Conservation (phyloP, 2,113 vertebrate species). For the Pomatostomus ruficeps region DNA sequence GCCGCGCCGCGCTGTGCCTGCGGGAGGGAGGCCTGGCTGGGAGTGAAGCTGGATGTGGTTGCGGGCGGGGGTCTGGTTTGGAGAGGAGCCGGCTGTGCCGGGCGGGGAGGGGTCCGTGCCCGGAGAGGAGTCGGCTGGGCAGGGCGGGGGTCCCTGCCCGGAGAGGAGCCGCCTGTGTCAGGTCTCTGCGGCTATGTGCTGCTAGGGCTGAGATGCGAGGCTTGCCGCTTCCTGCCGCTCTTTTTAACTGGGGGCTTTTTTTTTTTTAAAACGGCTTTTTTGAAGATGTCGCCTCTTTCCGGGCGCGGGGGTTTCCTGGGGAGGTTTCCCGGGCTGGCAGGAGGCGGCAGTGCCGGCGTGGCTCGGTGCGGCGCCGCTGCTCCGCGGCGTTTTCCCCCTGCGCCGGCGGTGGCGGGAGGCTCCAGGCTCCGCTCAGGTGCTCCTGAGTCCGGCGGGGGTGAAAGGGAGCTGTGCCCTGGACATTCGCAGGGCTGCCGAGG, state of each 20-base stretch:
- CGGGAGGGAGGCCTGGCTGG: rapidly evolving
- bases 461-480: background rate
- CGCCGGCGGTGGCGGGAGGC: background rate
- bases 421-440: rapidly evolving
- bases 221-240: too few relatives aligned
- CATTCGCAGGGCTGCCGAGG: rapidly evolving
- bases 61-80: background rate
- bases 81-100: rapidly evolving
- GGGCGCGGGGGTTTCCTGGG: background rate
- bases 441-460: rapidly evolving
- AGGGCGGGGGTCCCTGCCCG: too few relatives aligned
- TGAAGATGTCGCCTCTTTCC: too few relatives aligned
- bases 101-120: rapidly evolving
- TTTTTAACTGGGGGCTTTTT: rapidly evolving
- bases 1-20: background rate
- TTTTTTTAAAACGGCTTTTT: background rate
- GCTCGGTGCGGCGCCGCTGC: background rate
- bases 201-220: rapidly evolving
- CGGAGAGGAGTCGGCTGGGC: background rate
- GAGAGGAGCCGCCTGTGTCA: rapidly evolving
- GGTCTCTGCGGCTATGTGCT: rapidly evolving
- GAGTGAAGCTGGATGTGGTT: too few relatives aligned
- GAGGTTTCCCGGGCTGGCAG: background rate
- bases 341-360: background rate
- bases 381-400: too few relatives aligned